Conservation (phyloP, 2,888 invertebrate genomes). For the Noctua janthe region DNA sequence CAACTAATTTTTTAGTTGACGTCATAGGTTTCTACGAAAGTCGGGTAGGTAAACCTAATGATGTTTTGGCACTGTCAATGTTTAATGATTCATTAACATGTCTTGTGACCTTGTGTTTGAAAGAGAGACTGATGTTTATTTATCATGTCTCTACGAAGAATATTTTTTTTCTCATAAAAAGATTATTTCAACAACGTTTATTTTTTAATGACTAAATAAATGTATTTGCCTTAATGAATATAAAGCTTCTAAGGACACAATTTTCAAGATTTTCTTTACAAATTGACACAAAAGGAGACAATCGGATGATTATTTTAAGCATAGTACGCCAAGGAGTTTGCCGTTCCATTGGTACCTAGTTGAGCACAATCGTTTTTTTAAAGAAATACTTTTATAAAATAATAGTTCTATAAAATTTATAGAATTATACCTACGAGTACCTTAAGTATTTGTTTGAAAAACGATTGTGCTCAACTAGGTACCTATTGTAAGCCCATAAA, state of each 20-base stretch:
- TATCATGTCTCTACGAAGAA: neutral
- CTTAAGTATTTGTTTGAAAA: neutral
- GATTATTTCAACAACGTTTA: neutral
- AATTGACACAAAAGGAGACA: neutral
- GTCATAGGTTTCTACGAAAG: slow-evolving; percentile 35
- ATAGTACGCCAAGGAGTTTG: neutral
- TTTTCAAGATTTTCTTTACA: neutral
- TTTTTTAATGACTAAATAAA: neutral
- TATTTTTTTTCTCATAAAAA: neutral
- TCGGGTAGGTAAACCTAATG: neutral
- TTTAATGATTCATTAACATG: slow-evolving; percentile 43
- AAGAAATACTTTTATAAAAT: too few species aligned
- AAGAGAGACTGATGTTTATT: slow-evolving; percentile 17
- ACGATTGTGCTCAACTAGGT: neutral
- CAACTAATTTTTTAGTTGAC: slow-evolving; percentile 10
- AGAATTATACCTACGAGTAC: neutral
- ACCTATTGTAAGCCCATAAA: slow-evolving; percentile 30
- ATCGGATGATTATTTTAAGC: neutral
- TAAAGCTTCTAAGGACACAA: neutral
- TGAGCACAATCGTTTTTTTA: too few species aligned
- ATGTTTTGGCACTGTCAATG: slow-evolving; percentile 41
- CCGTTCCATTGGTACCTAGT: too few species aligned
- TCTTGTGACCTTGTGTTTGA: slow-evolving; percentile 33
- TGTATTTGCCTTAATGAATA: neutral
- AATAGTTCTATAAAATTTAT: neutral